Evolutionary conservation across 1,140 invertebrate genomes (phyloP).

Genomic region (Conopomorpha cramerella): DNA sequence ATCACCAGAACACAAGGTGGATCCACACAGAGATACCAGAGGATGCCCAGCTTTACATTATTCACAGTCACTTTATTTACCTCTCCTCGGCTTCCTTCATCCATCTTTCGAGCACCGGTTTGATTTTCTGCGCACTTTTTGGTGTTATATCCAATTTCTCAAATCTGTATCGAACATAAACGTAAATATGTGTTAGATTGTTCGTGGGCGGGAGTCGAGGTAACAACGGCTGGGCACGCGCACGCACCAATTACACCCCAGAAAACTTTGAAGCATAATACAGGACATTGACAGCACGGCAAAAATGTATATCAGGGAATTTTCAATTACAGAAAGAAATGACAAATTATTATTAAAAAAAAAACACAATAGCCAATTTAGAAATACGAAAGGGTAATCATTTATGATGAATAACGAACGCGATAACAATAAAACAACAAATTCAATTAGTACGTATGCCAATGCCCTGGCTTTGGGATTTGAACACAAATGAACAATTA

Average conservation of each 20-base stretch:
- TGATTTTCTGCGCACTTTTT: slow-evolving; percentile 99
- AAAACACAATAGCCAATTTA: slow-evolving; percentile 58
- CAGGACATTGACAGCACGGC: slow-evolving; percentile 73
- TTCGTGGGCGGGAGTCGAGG: slow-evolving; percentile 29
- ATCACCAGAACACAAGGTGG: too few species aligned
- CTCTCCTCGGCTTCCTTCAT: slow-evolving; percentile 98
- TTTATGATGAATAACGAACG: slow-evolving; percentile 56
- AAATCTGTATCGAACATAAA: slow-evolving; percentile 79
- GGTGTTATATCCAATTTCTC: slow-evolving; percentile 99
- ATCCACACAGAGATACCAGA: too few species aligned
- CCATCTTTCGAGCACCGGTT: slow-evolving; percentile 96
- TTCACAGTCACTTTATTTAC: slow-evolving; percentile 68
- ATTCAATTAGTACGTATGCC: slow-evolving; percentile 67
- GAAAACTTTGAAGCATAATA: slow-evolving; percentile 47
- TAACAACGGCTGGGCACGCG: neutral
- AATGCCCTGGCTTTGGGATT: slow-evolving; percentile 81
- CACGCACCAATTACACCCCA: slow-evolving; percentile 24
- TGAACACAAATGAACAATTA: slow-evolving; percentile 55
- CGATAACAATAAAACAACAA: slow-evolving; percentile 51
- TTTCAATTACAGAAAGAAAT: slow-evolving; percentile 25
- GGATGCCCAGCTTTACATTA: too few species aligned
- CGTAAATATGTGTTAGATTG: slow-evolving; percentile 45
- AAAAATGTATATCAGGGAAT: too few species aligned
- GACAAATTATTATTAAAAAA: slow-evolving; percentile 9
- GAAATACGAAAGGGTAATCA: slow-evolving; percentile 47